Conservation (phyloP, 2,113 vertebrate species). For the Poeciliopsis turrubarensis region DNA sequence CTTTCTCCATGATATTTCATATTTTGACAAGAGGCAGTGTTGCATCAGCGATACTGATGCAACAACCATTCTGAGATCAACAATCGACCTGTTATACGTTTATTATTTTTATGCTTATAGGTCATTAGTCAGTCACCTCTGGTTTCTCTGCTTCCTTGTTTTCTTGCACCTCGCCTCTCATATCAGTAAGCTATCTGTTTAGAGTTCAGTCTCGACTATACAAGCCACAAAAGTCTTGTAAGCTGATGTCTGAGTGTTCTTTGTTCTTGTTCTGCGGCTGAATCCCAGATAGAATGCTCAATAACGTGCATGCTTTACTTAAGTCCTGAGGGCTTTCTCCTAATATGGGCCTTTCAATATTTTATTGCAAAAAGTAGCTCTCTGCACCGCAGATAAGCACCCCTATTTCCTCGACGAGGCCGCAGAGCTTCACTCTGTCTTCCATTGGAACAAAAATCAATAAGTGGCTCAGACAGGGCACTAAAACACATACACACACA, state of each 20-base stretch:
- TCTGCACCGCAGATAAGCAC: constrained; percentile 35
- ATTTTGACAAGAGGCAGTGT: neutral
- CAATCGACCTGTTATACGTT: neutral
- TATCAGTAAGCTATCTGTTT: constrained; percentile 17
- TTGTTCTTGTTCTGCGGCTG: constrained; percentile 5
- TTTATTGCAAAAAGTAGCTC: constrained; percentile 47
- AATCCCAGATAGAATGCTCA: constrained; percentile 41
- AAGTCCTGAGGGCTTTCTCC: constrained; percentile 52
- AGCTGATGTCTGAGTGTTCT: constrained; percentile 8
- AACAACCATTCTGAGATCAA: neutral
- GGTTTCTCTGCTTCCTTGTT: constrained; percentile 13
- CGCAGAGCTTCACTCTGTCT: constrained; percentile 36
- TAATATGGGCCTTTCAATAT: constrained; percentile 53
- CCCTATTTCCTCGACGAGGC: constrained; percentile 44
- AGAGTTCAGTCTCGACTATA: constrained; percentile 23
- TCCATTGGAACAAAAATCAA: constrained; percentile 56
- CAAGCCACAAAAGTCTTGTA: constrained; percentile 13
- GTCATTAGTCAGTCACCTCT: neutral
- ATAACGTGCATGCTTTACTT: constrained; percentile 35
- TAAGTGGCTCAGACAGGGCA: constrained; percentile 51
- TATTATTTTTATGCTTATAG: constrained; percentile 10
- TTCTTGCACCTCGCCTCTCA: constrained; percentile 19
- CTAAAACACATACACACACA: constrained; percentile 29
- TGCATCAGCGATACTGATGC: neutral
- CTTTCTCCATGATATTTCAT: constrained; percentile 8